A percentile compares a stretch with the other conserved stretches of the same genome.
Conservation (phyloP, 2,888 invertebrate genomes). For the Tubulanus polymorphus region DNA sequence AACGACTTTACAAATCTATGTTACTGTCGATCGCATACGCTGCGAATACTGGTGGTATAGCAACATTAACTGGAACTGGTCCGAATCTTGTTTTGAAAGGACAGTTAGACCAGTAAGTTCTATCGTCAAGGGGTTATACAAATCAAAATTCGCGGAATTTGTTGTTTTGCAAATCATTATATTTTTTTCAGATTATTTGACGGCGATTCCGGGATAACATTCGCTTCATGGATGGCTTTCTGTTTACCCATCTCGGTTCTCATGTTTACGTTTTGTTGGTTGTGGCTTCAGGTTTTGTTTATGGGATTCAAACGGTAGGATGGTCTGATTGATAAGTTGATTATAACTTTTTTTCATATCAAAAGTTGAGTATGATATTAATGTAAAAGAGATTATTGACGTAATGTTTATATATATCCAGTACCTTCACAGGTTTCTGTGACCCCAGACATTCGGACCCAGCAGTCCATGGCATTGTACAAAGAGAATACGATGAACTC, state of each 20-base stretch:
- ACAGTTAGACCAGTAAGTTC: constrained; percentile 42
- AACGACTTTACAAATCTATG: constrained; percentile 39
- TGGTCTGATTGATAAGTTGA: too few relatives aligned
- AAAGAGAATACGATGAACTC: too few relatives aligned
- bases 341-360: too few relatives aligned
- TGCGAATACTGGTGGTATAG: constrained; percentile 54
- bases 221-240: constrained; percentile 38
- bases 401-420: too few relatives aligned
- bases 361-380: too few relatives aligned
- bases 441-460: too few relatives aligned
- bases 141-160: too few relatives aligned
- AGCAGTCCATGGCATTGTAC: too few relatives aligned
- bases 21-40: constrained; percentile 46
- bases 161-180: too few relatives aligned
- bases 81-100: constrained; percentile 53
- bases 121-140: too few relatives aligned
- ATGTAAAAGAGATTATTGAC: too few relatives aligned
- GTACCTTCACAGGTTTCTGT: too few relatives aligned
- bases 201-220: constrained; percentile 30
- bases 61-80: constrained; percentile 52
- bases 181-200: constrained; percentile 25
- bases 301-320: constrained; percentile 22
- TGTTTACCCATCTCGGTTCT: constrained; percentile 40
- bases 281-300: constrained; percentile 37
- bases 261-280: constrained; percentile 41